Percentiles rank a stretch among this genome's conserved stretches.
phyloP scores from a whole-genome alignment of 2,113 vertebrate genomes.

The Mola mola region DNA sequence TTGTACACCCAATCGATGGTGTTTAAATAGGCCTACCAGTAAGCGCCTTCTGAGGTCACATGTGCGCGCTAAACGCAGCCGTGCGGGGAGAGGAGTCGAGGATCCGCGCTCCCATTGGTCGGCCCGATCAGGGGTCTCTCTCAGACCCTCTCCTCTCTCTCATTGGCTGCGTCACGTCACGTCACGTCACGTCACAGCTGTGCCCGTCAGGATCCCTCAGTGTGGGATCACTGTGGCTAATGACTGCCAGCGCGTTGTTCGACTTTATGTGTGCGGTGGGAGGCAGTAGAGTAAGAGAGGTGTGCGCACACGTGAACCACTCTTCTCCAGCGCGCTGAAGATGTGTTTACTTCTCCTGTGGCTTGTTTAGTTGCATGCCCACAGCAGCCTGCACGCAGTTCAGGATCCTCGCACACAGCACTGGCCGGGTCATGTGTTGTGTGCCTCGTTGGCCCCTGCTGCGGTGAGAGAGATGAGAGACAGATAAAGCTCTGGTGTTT shows the following conservation, averaged over 20 bases:
- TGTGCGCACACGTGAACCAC: no score
- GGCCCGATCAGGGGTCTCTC: background rate
- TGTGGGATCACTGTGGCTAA: no score
- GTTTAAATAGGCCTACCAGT: conserved; percentile 72
- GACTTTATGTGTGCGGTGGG: no score
- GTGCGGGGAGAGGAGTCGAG: conserved; percentile 36
- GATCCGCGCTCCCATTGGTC: conserved; percentile 67
- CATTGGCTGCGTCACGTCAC: conserved; percentile 57
- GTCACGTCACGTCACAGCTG: conserved; percentile 39
- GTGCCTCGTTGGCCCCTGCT: conserved; percentile 51
- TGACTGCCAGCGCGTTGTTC: no score
- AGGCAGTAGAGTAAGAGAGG: no score
- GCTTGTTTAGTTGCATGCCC: background rate
- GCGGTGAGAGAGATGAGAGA: conserved; percentile 54
- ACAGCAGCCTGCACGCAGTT: conserved; percentile 5
- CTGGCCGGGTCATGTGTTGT: conserved; percentile 49
- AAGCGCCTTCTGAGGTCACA: conserved; percentile 72
- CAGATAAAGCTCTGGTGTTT: conserved; percentile 35
- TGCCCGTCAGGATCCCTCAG: conserved; percentile 12
- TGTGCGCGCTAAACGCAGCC: conserved; percentile 62
- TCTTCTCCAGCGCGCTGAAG: no score
- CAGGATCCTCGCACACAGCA: conserved; percentile 9
- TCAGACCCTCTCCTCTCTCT: background rate
- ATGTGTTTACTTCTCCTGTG: background rate
- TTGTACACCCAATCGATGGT: conserved; percentile 54